Evolutionary conservation across 2,113 vertebrate species (phyloP).

Genomic region (Ceyx melanurus): DNA sequence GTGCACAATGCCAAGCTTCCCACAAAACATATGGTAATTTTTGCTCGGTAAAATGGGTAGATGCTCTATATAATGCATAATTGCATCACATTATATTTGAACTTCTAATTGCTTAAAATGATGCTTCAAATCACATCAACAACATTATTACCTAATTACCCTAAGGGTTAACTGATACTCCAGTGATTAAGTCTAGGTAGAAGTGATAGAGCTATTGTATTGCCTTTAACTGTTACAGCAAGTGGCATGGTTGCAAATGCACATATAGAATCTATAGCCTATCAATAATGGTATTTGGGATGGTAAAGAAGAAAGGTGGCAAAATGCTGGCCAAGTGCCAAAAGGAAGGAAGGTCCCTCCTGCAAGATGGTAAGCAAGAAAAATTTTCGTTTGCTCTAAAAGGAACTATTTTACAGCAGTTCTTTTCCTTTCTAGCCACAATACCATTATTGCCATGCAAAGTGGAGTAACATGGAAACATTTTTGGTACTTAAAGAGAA

Average conservation of each 20-base stretch:
- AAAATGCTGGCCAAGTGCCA: neutral
- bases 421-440: neutral
- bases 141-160: constrained; percentile 58
- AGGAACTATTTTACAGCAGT: neutral
- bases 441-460: neutral
- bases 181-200: constrained; percentile 15
- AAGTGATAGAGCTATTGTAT: neutral
- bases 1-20: constrained; percentile 15
- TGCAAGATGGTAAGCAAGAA: neutral
- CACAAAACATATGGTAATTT: constrained; percentile 6
- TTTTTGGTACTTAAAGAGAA: neutral
- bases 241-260: neutral
- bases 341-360: neutral
- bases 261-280: neutral
- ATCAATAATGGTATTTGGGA: neutral
- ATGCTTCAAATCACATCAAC: constrained; percentile 47
- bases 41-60: constrained; percentile 29
- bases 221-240: neutral
- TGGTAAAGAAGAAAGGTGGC: neutral
- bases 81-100: constrained; percentile 46
- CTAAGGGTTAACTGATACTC: constrained; percentile 63
- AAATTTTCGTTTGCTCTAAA: neutral
- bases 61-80: constrained; percentile 54
- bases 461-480: neutral
- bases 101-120: constrained; percentile 64